A percentile compares a stretch with the other conserved stretches of the same genome.
Conservation (phyloP, 2,113 vertebrate species). For the Electrona antarctica region DNA sequence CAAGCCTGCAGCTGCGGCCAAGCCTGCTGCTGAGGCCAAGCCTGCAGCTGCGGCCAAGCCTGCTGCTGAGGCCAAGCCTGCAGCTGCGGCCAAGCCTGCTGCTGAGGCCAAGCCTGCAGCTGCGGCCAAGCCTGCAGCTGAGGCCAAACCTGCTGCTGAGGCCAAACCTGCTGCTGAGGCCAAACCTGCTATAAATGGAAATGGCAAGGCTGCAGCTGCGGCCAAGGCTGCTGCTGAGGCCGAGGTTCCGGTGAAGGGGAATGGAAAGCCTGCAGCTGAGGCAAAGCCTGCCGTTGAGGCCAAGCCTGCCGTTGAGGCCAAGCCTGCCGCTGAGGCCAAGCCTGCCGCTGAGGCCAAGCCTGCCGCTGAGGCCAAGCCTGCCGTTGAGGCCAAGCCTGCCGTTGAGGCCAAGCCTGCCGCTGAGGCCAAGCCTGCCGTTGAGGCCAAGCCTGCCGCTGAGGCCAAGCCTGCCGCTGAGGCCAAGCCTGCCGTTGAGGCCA, state of each 20-base stretch:
- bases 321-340: constrained; percentile 26
- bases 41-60: constrained; percentile 15
- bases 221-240: constrained; percentile 63
- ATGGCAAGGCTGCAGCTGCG: constrained; percentile 33
- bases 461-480: constrained; percentile 17
- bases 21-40: constrained; percentile 13
- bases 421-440: constrained; percentile 37
- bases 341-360: constrained; percentile 14
- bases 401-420: neutral
- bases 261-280: constrained; percentile 65
- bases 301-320: constrained; percentile 18
- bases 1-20: constrained; percentile 15
- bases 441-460: constrained; percentile 32
- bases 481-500: constrained; percentile 18
- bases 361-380: neutral
- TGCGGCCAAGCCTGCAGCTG: constrained; percentile 5
- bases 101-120: constrained; percentile 16
- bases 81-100: constrained; percentile 21
- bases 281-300: constrained; percentile 42
- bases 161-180: constrained; percentile 19
- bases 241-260: constrained; percentile 44
- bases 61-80: neutral
- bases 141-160: neutral
- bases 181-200: constrained; percentile 24
- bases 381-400: neutral